phyloP scores from a whole-genome alignment of 2,797 vertebrate species.

The Phrynocephalus vlangalii region DNA sequence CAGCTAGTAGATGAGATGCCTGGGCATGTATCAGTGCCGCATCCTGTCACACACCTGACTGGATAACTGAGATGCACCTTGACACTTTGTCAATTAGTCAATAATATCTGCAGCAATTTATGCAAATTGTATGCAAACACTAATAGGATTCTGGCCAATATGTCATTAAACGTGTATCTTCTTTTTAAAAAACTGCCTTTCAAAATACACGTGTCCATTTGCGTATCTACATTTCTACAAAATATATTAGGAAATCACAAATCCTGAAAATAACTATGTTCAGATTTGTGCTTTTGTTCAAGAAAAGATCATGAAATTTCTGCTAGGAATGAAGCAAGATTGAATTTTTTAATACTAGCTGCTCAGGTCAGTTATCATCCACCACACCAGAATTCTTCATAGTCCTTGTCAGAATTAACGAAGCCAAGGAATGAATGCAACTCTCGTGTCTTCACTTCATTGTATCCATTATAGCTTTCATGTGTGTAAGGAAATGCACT shows the following conservation, averaged over 20 bases:
- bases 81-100: too few relatives aligned
- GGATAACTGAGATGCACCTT: too few relatives aligned
- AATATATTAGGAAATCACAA: background rate
- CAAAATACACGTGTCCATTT: background rate
- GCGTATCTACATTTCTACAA: background rate
- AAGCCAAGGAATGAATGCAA: background rate
- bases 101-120: too few relatives aligned
- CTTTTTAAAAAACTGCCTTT: too few relatives aligned
- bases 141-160: too few relatives aligned
- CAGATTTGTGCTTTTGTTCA: background rate
- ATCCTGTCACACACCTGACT: too few relatives aligned
- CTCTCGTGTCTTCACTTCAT: too few relatives aligned
- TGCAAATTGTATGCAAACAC: too few relatives aligned
- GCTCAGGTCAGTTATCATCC: background rate
- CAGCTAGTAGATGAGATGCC: too few relatives aligned
- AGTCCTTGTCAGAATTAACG: background rate
- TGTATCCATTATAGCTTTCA: too few relatives aligned
- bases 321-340: background rate
- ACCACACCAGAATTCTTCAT: background rate
- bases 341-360: background rate
- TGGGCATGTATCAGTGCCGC: too few relatives aligned
- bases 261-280: background rate
- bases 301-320: background rate
- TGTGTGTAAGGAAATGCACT: too few relatives aligned
- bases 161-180: background rate